Evolutionary conservation across 2,113 vertebrate genomes (phyloP), one percentile per base, ranked within the genome.

Genomic region (Phodopus roborovskii): DNA sequence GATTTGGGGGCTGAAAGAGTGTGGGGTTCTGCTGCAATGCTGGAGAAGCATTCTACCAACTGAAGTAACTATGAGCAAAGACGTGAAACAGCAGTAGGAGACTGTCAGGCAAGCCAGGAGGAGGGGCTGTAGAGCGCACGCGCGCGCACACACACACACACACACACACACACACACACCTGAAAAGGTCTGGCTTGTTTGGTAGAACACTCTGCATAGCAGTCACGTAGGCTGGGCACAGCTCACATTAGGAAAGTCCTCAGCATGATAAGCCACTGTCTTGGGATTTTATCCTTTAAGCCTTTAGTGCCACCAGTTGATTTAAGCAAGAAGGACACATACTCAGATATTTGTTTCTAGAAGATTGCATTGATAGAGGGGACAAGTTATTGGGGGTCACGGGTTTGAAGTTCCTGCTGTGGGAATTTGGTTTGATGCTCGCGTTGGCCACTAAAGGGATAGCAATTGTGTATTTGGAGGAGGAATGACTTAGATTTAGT

Each of bases 241-340:
- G 30, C 56, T 91, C 42, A 74, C 42, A 70, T 64, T 33, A 83
- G 89, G 56, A 64, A 68, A 11, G 42, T 42, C 8, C n/a, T 87
- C 0, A 0, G 81, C 85, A 64, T 50, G 45, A 62, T n/a, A 92
- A 48, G 39, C 71, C 85, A 77, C 13, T 45, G 68, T 74, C 48
- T 86, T 91, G 83, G 39, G 45, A 86, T 83, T 64, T 94, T 90
- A 78, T 78, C 73, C 53, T 83, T 10, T 53, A 89, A 89, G 48
- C 26, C 78, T 88, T 93, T 33, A 68, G 79, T 96, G 56, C 30
- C 90, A 66, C 12, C 24, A 90, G 91, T 93, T 22, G 42, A 56
- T 97, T 96, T 88, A 85, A 50, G 53, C 60, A 96, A 96, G 66
- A 95, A 96, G 94, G 66, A 45, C 95, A 86, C 3, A 85, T 82